Percentiles rank a stretch among this genome's conserved stretches.
phyloP scores from a whole-genome alignment of 1,140 invertebrate species.

The Galendromus occidentalis region DNA sequence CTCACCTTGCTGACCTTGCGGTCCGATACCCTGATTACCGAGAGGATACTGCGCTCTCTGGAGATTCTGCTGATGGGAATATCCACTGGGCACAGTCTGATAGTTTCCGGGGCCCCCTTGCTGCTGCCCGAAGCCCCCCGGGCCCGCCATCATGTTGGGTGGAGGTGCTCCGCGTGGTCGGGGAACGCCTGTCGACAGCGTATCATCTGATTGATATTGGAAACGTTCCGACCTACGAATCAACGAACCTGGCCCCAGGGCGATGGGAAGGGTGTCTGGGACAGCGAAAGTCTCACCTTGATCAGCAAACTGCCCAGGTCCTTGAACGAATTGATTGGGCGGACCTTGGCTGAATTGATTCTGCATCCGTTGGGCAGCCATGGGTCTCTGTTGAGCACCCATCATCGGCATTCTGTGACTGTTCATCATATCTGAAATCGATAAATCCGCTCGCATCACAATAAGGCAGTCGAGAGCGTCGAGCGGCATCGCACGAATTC shows the following conservation, averaged over 20 bases:
- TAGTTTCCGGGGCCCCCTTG: not conserved
- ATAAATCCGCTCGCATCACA: not conserved
- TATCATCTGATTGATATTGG: not conserved
- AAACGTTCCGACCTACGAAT: not conserved
- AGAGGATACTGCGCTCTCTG: not conserved
- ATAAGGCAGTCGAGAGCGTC: not conserved
- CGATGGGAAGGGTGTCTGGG: not conserved
- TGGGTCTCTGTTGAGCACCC: not conserved
- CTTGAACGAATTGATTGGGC: conserved; percentile 2
- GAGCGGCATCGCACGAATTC: not conserved
- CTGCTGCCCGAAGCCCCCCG: not conserved
- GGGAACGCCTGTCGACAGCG: not conserved
- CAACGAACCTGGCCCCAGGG: not conserved
- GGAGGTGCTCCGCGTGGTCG: not conserved
- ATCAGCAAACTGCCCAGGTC: conserved; percentile 6
- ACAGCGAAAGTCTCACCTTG: not conserved
- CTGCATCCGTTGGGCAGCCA: conserved; percentile 5
- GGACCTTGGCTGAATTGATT: not conserved
- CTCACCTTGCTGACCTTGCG: not conserved
- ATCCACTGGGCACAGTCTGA: not conserved
- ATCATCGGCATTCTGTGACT: not conserved
- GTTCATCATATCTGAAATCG: not conserved
- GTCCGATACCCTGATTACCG: not conserved
- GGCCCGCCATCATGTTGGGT: not conserved
- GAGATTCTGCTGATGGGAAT: not conserved